A percentile compares a stretch with the other conserved stretches of the same genome.
phyloP scores from a whole-genome alignment of 2,888 invertebrate genomes.

The Drosophila flavopinicola region DNA sequence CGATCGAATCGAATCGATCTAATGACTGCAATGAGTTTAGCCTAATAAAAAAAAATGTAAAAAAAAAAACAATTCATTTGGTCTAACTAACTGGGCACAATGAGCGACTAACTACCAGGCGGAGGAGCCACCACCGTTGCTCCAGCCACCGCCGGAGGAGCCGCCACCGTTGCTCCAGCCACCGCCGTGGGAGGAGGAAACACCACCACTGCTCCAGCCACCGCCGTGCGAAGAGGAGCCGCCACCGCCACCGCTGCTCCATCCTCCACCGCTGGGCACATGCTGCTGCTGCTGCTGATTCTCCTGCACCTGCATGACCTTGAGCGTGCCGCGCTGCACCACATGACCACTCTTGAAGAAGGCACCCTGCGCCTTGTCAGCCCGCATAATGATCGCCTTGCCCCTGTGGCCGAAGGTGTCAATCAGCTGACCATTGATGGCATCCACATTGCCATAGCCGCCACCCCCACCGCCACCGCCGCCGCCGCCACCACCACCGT shows the following conservation, averaged over 20 bases:
- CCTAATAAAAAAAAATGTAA: constrained; percentile 68
- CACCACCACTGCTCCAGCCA: constrained; percentile 36
- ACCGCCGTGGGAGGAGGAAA: constrained; percentile 3
- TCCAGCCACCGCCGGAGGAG: constrained; percentile 26
- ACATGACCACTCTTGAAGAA: constrained; percentile 77
- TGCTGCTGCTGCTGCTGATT: constrained; percentile 49
- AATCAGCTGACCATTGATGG: constrained; percentile 68
- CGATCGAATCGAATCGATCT: constrained; percentile 28
- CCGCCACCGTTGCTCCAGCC: constrained; percentile 27
- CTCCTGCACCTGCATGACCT: constrained; percentile 69
- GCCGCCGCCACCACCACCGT: constrained; percentile 46
- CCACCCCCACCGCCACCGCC: constrained; percentile 48
- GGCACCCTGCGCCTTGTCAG: constrained; percentile 62
- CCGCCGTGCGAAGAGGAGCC: constrained; percentile 8
- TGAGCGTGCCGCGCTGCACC: constrained; percentile 72
- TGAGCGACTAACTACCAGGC: constrained; percentile 51
- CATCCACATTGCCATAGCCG: constrained; percentile 44
- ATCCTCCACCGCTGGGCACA: constrained; percentile 16
- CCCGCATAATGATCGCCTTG: constrained; percentile 64
- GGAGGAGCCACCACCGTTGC: constrained; percentile 17
- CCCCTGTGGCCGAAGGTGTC: constrained; percentile 69
- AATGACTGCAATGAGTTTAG: constrained; percentile 56
- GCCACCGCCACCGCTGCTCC: constrained; percentile 28
- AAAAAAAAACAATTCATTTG: constrained; percentile 66
- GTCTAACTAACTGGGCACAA: constrained; percentile 62